phyloP scores from a whole-genome alignment of 2,888 invertebrate genomes.

The Spicauda simplicius region DNA sequence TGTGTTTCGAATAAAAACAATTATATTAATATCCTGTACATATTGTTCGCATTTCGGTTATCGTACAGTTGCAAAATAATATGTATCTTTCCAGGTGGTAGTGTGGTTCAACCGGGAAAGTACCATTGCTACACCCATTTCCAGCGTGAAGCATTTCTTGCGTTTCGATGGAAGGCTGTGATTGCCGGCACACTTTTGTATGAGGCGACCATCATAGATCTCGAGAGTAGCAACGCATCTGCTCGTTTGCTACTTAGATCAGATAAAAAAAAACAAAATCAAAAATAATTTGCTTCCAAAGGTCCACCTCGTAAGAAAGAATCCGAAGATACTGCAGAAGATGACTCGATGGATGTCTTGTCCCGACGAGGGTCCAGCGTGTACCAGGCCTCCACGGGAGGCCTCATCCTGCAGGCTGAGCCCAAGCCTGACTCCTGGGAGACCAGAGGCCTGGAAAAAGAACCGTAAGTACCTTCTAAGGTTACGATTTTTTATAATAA shows the following conservation, averaged over 20 bases:
- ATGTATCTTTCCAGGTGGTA: too few species aligned
- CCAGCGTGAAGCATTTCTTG: too few species aligned
- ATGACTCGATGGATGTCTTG: conserved; percentile 23
- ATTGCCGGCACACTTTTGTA: too few species aligned
- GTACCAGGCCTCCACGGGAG: conserved; percentile 63
- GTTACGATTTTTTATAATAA: too few species aligned
- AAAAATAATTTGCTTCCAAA: conserved; percentile 36
- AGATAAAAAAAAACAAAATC: too few species aligned
- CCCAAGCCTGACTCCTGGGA: conserved; percentile 44
- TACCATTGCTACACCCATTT: too few species aligned
- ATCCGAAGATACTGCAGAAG: conserved; percentile 31
- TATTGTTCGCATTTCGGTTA: background rate
- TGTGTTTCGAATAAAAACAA: background rate
- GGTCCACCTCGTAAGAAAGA: conserved; percentile 67
- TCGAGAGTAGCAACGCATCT: too few species aligned
- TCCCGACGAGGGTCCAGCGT: conserved; percentile 68
- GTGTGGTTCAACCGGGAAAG: too few species aligned
- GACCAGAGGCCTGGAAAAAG: conserved; percentile 48
- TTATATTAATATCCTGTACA: too few species aligned
- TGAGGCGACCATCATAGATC: too few species aligned
- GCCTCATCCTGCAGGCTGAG: conserved; percentile 59
- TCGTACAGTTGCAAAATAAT: background rate
- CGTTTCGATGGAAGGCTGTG: too few species aligned
- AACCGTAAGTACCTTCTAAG: conserved; percentile 50
- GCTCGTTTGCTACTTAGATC: too few species aligned